These are phyloP conservation scores for Scortum barcoo DNA, from an alignment of 2,113 vertebrate species.

Conservation along the genomic window DNA sequence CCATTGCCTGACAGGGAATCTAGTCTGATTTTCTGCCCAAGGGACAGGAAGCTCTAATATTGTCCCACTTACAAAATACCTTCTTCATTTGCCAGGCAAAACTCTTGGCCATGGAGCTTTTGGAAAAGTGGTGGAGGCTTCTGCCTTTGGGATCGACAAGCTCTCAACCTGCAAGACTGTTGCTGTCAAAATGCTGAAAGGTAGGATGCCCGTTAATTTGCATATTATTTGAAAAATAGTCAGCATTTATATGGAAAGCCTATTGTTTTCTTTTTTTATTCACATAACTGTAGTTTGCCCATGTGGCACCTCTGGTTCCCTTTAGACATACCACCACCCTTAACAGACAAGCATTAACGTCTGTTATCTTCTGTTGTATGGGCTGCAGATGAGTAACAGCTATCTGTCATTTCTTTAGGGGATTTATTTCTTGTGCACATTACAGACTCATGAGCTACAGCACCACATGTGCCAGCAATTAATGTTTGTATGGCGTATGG, in stretches of 20 bases:
- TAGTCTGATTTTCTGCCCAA: slow-evolving; percentile 53
- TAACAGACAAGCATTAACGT: slow-evolving; percentile 8
- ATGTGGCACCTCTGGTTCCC: not conserved
- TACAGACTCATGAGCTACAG: slow-evolving; percentile 37
- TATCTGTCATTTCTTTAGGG: slow-evolving; percentile 27
- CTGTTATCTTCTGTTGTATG: slow-evolving; percentile 13
- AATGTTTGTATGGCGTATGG: slow-evolving; percentile 27
- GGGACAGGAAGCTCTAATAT: slow-evolving; percentile 54
- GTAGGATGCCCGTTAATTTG: slow-evolving; percentile 67
- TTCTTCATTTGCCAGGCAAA: slow-evolving; percentile 87
- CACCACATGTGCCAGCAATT: slow-evolving; percentile 64
- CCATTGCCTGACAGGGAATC: slow-evolving; percentile 64
- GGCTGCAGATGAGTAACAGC: slow-evolving; percentile 48
- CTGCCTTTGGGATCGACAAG: slow-evolving; percentile 96
- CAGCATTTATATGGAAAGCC: not conserved
- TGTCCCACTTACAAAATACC: slow-evolving; percentile 31
- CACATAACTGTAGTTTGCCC: not conserved
- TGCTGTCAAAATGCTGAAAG: slow-evolving; percentile 98
- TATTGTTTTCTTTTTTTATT: not conserved
- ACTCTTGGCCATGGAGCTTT: slow-evolving; percentile 95
- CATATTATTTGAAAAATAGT: not conserved
- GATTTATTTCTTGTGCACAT: slow-evolving; percentile 50
- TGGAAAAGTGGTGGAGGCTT: slow-evolving; percentile 95
- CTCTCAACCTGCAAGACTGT: slow-evolving; percentile 97
- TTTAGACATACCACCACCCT: not conserved